Base-by-base conservation (phyloP, 1,140 invertebrate genomes). In the Drosophila repleta region DNA sequence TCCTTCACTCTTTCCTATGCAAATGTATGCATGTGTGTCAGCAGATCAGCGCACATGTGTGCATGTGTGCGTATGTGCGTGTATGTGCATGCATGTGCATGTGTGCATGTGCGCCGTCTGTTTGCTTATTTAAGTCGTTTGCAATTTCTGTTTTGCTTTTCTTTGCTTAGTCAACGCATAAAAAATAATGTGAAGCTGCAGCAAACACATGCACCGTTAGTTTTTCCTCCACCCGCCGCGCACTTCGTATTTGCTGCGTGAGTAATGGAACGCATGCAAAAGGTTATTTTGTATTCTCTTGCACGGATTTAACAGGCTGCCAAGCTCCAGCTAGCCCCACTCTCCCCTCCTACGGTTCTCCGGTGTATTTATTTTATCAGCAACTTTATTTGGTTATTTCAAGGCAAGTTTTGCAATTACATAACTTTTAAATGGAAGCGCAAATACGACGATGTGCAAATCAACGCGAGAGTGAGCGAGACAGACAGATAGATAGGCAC, bases 41-140 rank as follows among this genome's bases (percentile, higher is more conserved):
- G 45, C 3, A 51, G n/a, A n/a, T n/a, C n/a, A n/a, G n/a, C n/a
- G n/a, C n/a, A n/a, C n/a, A n/a, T n/a, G n/a, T 65, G 35, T 48
- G 39, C 20, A 41, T 58, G 13, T n/a, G 7, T 53, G 57, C 26
- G 46, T 71, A 53, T 68, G 35, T 24, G n/a, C n/a, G 21, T 48
- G 41, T 48, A 39, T 43, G 5, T 6, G 41, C 8, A 51, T 64
- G 32, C 37, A 35, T 20, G 41, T 58, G 13, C 17, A 7, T 53
- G 51, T 43, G 52, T 71, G 55, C 65, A 29, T 32, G 29, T 63
- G 37, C 49, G 61, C 63, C 56, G 61, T 67, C 61, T 85, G 74
- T 85, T 87, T 85, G 74, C 81, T 85, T 85, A 87, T 85, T 85
- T 87, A 85, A 85, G 81, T 85, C 81, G 63, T 87, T 85, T 87